A percentile compares a stretch with the other conserved stretches of the same genome.
phyloP scores from a whole-genome alignment of 1,140 invertebrate genomes.

The Zaprionus taronus region DNA sequence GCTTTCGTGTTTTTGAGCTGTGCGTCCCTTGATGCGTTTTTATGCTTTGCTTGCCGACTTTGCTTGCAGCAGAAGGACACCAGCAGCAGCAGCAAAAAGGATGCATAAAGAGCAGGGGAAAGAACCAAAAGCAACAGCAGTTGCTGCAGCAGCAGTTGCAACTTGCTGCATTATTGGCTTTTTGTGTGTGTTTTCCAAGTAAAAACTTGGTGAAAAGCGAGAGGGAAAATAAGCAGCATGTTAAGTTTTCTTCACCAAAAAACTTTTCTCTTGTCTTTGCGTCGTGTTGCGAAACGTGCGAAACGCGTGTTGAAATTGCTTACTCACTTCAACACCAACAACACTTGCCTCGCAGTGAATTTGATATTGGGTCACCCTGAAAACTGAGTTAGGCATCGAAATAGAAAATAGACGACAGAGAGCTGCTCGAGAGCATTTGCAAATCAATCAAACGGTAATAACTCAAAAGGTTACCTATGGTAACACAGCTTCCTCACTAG shows the following conservation, averaged over 20 bases:
- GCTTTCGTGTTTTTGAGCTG: conserved; percentile 25
- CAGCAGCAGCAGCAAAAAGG: conserved; percentile 19
- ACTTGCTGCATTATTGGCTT: conserved; percentile 48
- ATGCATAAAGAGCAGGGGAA: conserved; percentile 9
- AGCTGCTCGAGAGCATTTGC: neutral
- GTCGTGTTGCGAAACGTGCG: conserved; percentile 13
- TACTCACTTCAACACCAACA: conserved; percentile 6
- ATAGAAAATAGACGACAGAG: conserved; percentile 3
- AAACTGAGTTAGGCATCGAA: conserved; percentile 22
- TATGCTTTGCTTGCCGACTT: conserved; percentile 29
- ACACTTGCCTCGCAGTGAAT: conserved; percentile 12
- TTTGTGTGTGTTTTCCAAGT: neutral
- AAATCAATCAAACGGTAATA: neutral
- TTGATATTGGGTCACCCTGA: conserved; percentile 20
- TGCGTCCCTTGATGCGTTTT: conserved; percentile 30
- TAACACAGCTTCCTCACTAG: neutral
- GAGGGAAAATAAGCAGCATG: conserved; percentile 38
- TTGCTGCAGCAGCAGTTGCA: conserved; percentile 26
- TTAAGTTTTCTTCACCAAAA: conserved; percentile 51
- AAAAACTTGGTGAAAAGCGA: no score
- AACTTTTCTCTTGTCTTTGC: conserved; percentile 21
- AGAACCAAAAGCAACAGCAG: conserved; percentile 6
- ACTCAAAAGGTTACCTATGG: conserved; percentile 1
- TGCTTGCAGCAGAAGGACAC: conserved; percentile 24
- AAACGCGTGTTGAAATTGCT: conserved; percentile 45